Percentiles rank a stretch among this genome's conserved stretches.
Evolutionary conservation across 2,888 invertebrate species (phyloP).

Genomic region (Diplazon laetatorius): DNA sequence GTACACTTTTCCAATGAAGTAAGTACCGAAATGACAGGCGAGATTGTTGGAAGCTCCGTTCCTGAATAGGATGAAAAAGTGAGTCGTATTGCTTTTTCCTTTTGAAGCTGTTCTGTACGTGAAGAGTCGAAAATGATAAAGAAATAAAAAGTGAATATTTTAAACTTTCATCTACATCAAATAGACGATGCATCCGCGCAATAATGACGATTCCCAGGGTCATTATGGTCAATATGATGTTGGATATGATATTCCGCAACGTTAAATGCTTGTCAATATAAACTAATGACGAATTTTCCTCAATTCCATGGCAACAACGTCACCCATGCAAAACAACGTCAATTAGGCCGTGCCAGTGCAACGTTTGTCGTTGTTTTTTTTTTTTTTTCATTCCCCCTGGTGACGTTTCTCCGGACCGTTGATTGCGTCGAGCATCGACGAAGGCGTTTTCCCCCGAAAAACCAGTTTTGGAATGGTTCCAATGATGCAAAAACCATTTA

Average conservation of each 20-base stretch:
- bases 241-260: neutral
- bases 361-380: slow-evolving; percentile 68
- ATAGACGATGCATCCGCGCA: no score
- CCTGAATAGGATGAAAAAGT: no score
- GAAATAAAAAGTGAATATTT: no score
- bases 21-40: no score
- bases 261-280: slow-evolving; percentile 32
- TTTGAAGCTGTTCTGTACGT: no score
- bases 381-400: no score
- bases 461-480: slow-evolving; percentile 1
- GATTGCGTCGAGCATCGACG: slow-evolving; percentile 56
- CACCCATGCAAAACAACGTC: slow-evolving; percentile 72
- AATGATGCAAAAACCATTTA: slow-evolving; percentile 71
- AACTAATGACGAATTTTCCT: slow-evolving; percentile 2
- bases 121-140: no score
- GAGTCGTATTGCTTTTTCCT: no score
- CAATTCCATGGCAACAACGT: slow-evolving; percentile 3
- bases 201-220: no score
- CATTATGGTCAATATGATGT: neutral
- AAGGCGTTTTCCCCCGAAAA: slow-evolving; percentile 49
- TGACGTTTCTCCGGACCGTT: slow-evolving; percentile 33
- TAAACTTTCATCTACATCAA: no score
- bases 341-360: slow-evolving; percentile 71
- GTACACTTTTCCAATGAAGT: no score
- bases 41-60: no score